Conservation (phyloP, 2,888 invertebrate genomes). For the Anagyrus pseudococci region DNA sequence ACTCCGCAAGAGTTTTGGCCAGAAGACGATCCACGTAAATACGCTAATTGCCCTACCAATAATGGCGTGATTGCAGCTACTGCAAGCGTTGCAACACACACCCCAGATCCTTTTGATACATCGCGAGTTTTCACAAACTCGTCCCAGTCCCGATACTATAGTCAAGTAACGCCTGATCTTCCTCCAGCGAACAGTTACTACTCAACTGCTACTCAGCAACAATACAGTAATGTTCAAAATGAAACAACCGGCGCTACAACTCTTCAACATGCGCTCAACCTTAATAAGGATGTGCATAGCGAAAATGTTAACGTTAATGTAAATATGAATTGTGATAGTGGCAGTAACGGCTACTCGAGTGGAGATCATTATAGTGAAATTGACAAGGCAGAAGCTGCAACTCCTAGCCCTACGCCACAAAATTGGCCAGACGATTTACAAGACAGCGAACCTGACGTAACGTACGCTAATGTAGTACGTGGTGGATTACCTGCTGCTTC, state of each 20-base stretch:
- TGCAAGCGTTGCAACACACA: constrained; percentile 24
- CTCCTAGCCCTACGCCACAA: constrained; percentile 40
- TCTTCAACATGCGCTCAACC: constrained; percentile 47
- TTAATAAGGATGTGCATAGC: constrained; percentile 50
- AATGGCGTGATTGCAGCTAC: constrained; percentile 23
- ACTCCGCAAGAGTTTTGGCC: constrained; percentile 48
- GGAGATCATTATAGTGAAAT: constrained; percentile 56
- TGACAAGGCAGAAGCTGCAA: constrained; percentile 46
- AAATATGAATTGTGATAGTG: constrained; percentile 41
- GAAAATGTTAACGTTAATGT: constrained; percentile 51
- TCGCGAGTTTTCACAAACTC: constrained; percentile 60
- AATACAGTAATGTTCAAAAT: constrained; percentile 39
- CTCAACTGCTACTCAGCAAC: constrained; percentile 2
- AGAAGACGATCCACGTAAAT: constrained; percentile 50
- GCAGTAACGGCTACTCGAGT: constrained; percentile 40
- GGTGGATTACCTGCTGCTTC: constrained; percentile 35
- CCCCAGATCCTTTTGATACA: constrained; percentile 75
- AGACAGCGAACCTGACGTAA: constrained; percentile 19
- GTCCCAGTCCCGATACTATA: constrained; percentile 60
- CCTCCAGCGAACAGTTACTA: constrained; percentile 17
- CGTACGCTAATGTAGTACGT: constrained; percentile 51
- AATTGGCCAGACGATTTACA: constrained; percentile 57
- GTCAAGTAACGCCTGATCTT: constrained; percentile 58
- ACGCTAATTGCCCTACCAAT: constrained; percentile 54
- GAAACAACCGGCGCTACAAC: constrained; percentile 37